Percentiles rank a stretch among this genome's conserved stretches.
phyloP scores from a whole-genome alignment of 2,888 invertebrate genomes.

The Itoplectis maculator region DNA sequence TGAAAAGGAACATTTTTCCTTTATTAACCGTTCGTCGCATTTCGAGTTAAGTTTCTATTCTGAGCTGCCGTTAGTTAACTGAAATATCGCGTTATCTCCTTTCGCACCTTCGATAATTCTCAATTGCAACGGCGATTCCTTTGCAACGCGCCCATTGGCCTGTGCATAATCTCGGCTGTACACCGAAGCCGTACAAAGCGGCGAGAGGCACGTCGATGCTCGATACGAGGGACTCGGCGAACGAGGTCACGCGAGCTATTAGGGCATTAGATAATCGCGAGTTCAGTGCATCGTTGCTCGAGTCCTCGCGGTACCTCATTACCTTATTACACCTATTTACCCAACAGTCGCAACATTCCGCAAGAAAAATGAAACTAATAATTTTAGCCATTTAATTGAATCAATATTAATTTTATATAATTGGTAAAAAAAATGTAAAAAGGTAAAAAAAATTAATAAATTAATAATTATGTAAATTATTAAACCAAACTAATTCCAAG shows the following conservation, averaged over 20 bases:
- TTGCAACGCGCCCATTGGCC: constrained; percentile 53
- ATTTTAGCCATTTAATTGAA: no score
- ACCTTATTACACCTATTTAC: background rate
- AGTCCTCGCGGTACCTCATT: background rate
- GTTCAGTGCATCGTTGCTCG: constrained; percentile 38
- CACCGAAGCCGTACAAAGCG: constrained; percentile 38
- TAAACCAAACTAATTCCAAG: no score
- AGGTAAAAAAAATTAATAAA: no score
- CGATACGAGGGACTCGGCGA: constrained; percentile 43
- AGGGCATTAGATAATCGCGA: constrained; percentile 57
- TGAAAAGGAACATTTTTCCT: background rate
- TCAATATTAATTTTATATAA: no score
- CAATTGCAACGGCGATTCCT: constrained; percentile 37
- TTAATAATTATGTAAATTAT: no score
- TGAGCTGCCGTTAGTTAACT: no score
- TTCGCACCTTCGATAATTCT: constrained; percentile 25
- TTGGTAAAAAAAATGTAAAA: no score
- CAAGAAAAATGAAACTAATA: background rate
- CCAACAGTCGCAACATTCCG: no score
- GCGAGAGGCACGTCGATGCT: constrained; percentile 40
- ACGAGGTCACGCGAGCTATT: constrained; percentile 58
- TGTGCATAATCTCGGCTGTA: constrained; percentile 46
- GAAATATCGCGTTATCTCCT: background rate
- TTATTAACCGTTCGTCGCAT: background rate
- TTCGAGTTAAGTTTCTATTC: background rate